Conservation (phyloP, 2,113 vertebrate species). For the Mobula birostris region DNA sequence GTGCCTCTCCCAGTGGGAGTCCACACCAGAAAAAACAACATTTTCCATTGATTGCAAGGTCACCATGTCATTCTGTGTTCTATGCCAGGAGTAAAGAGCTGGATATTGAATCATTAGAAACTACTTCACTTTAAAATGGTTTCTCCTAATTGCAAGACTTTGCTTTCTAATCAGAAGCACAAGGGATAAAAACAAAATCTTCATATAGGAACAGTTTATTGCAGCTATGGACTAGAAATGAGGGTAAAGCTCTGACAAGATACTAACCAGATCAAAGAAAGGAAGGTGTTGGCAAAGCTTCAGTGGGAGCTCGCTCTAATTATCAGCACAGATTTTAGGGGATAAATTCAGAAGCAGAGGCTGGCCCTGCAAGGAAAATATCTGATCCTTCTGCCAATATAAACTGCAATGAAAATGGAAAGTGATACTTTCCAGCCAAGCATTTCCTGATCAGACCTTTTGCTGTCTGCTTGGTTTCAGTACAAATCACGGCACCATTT, state of each 20-base stretch:
- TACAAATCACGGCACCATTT: slow-evolving; percentile 41
- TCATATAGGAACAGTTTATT: background rate
- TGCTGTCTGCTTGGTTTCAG: slow-evolving; percentile 41
- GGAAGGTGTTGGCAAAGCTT: background rate
- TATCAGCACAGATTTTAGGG: slow-evolving; percentile 39
- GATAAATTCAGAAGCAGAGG: slow-evolving; percentile 43
- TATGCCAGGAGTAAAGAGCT: background rate
- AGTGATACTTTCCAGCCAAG: slow-evolving; percentile 50
- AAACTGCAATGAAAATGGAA: slow-evolving; percentile 50
- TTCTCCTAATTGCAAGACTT: background rate
- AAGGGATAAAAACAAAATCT: background rate
- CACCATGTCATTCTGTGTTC: background rate
- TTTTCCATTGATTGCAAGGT: background rate
- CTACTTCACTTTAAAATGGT: background rate
- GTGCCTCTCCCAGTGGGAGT: background rate
- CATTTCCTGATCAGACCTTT: slow-evolving; percentile 50
- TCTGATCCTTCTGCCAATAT: slow-evolving; percentile 49
- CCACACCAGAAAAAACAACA: background rate
- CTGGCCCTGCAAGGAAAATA: slow-evolving; percentile 47
- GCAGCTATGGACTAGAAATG: background rate
- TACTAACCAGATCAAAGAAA: background rate
- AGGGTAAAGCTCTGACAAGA: background rate
- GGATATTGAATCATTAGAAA: background rate
- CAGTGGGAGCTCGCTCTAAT: background rate
- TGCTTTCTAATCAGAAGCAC: background rate